Base-by-base conservation (phyloP, 2,888 invertebrate genomes). In the Nomada ferruginata region DNA sequence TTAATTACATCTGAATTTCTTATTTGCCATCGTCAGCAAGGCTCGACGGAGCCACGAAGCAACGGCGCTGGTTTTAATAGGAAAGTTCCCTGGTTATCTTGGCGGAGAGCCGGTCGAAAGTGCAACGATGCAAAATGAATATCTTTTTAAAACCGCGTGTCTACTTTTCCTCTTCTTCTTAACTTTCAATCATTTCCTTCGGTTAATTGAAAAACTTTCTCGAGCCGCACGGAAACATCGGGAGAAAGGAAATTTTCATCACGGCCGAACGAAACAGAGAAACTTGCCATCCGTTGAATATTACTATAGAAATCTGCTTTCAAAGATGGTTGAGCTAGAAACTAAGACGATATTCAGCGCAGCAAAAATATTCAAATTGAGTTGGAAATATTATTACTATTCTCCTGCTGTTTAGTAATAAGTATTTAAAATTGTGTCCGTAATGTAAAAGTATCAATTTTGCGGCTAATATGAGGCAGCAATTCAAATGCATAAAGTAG, bases 81-180 rank as follows among this genome's bases (percentile, higher is more conserved):
- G 65, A 70, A 74, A 77, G 65, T 71, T 74, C 42, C 52, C 11
- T 55, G 47, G 75, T 63, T 71, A 74, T 66, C 70, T 75, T 57
- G 44, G 10, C 3, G 42, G 15, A 18, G 26, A 36, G 15, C 52
- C 61, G n/a, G 52, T 23, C 53, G 65, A 66, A 82, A 82, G 73
- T 71, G 83, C 83, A 82, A 82, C 82, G 74, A 74, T 77, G 74
- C 74, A 83, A 83, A 82, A 82, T 63, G 66, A 71, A 59, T 71
- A 77, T 74, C 70, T 61, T 68, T 47, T 68, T 70, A 60, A 60
- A 29, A 50, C 70, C 70, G 29, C 29, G 50, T 36, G 47, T 71
- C 55, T 26, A 44, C 69, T 42, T 44, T 52, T 52, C 53, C 13
- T 55, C 59, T 50, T 36, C 63, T 65, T 63, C 70, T 79, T 77